A percentile compares a stretch with the other conserved stretches of the same genome.
Conservation (phyloP, 2,113 vertebrate species). For the Brienomyrus brachyistius region DNA sequence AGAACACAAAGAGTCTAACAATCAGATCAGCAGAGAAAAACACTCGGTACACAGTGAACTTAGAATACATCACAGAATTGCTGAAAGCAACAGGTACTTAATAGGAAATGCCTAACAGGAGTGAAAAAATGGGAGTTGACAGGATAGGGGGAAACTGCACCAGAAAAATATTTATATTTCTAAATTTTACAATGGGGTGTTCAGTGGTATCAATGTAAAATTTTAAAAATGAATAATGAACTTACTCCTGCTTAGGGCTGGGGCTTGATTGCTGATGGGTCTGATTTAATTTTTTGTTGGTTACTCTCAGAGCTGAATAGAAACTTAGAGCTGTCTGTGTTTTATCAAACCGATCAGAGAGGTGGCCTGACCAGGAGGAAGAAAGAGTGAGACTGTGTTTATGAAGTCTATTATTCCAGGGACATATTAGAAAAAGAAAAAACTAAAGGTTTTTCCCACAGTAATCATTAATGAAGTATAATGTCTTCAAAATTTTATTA, state of each 20-base stretch:
- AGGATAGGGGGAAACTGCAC: not conserved
- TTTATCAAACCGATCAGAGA: not conserved
- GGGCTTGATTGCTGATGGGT: not conserved
- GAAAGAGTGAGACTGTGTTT: not conserved
- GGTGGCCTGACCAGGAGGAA: not conserved
- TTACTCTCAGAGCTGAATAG: not conserved
- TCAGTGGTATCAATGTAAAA: not conserved
- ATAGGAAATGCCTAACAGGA: not conserved
- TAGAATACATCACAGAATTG: not conserved
- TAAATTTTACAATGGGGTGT: not conserved
- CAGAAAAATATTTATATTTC: not conserved
- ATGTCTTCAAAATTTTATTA: too few relatives aligned
- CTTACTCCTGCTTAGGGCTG: not conserved
- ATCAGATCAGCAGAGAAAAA: not conserved
- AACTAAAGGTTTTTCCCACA: not conserved
- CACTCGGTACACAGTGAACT: not conserved
- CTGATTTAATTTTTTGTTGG: not conserved
- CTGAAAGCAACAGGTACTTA: not conserved
- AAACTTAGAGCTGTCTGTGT: not conserved
- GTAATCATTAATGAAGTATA: not conserved
- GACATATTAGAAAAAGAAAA: not conserved
- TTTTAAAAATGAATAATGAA: not conserved
- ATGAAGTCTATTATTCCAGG: not conserved
- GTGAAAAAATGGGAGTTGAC: not conserved
- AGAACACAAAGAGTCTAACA: not conserved